Conservation (phyloP, 2,888 invertebrate species). For the Sclerodermus sp. region DNA sequence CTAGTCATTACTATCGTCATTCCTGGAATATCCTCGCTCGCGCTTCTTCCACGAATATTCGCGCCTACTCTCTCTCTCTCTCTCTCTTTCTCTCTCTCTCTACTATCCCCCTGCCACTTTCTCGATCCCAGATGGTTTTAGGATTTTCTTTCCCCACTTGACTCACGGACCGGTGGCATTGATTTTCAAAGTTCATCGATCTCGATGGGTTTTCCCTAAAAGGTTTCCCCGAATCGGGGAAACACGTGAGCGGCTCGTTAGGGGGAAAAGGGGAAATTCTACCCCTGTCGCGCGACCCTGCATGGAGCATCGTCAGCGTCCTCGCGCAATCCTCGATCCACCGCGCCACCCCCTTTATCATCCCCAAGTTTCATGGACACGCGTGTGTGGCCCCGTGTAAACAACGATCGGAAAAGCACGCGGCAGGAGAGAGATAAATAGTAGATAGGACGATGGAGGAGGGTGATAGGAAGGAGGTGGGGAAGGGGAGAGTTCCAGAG, state of each 20-base stretch:
- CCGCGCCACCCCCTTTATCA: no score
- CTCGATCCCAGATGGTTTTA: no score
- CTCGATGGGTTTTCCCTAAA: no score
- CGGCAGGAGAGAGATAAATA: no score
- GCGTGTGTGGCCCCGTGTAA: conserved; percentile 17
- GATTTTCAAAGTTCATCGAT: no score
- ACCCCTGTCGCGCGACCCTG: no score
- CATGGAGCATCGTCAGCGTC: not conserved
- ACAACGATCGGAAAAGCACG: conserved; percentile 14
- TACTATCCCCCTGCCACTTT: no score
- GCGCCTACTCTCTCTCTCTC: not conserved
- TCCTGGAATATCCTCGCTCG: no score
- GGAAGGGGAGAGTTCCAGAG: conserved; percentile 7
- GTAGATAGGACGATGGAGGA: no score
- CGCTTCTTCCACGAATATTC: no score
- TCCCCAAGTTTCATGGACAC: not conserved
- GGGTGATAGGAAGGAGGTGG: conserved; percentile 4
- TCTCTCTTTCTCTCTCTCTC: conserved; percentile 4
- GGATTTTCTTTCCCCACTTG: not conserved
- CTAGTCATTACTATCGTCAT: no score
- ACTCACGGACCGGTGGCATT: not conserved
- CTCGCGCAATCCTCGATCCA: not conserved
- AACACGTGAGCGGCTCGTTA: conserved; percentile 33
- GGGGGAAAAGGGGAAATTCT: conserved; percentile 10
- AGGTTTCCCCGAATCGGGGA: conserved; percentile 41